These are phyloP conservation scores for Agrypnia vestita DNA, from an alignment of 1,140 invertebrate species.

Conservation along the genomic window DNA sequence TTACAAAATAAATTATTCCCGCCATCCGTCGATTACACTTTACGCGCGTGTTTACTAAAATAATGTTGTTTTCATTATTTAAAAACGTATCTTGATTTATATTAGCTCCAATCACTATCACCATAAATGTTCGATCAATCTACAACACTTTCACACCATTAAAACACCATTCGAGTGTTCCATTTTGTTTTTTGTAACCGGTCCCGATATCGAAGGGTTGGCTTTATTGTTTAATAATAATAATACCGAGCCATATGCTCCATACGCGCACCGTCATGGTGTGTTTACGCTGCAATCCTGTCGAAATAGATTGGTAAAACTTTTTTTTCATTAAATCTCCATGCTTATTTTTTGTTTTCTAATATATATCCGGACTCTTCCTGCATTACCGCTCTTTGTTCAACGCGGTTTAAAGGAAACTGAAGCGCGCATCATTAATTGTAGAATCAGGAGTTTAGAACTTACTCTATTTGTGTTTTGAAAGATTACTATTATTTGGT, in stretches of 20 bases:
- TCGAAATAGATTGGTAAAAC: slow-evolving; percentile 34
- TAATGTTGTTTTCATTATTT: no score
- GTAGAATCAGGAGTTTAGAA: not conserved
- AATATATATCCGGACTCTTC: slow-evolving; percentile 34
- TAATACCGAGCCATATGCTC: slow-evolving; percentile 32
- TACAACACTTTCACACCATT: slow-evolving; percentile 45
- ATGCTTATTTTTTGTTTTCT: slow-evolving; percentile 40
- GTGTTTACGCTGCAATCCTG: slow-evolving; percentile 33
- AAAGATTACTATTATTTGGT: no score
- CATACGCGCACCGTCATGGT: slow-evolving; percentile 22
- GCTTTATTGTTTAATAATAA: slow-evolving; percentile 46
- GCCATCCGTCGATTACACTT: no score
- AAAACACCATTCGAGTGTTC: slow-evolving; percentile 3
- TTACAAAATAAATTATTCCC: no score
- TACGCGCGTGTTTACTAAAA: no score
- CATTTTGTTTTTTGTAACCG: slow-evolving; percentile 21
- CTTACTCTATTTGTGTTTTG: no score
- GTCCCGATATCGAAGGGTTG: slow-evolving; percentile 31
- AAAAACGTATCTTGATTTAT: no score
- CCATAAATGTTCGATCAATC: slow-evolving; percentile 1
- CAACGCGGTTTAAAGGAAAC: slow-evolving; percentile 33
- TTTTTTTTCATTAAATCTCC: slow-evolving; percentile 34
- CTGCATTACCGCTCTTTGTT: slow-evolving; percentile 40
- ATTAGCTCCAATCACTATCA: not conserved
- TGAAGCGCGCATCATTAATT: slow-evolving; percentile 32